Conservation (phyloP, 2,113 vertebrate genomes). For the Limanda limanda region DNA sequence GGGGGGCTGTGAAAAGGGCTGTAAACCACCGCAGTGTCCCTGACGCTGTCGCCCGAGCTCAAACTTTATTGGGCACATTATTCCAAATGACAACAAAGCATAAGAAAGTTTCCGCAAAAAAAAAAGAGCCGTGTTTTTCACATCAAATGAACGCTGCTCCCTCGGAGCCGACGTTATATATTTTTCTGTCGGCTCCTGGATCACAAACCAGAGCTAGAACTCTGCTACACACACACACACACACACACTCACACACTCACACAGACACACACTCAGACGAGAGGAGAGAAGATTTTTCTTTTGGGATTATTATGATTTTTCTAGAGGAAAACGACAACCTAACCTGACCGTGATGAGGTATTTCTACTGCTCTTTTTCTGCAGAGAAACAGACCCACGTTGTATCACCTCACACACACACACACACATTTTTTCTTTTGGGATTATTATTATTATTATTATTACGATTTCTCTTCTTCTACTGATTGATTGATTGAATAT, state of each 20-base stretch:
- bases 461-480: no score
- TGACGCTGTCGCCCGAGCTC: conserved; percentile 35
- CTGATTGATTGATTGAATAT: no score
- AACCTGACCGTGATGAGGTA: not conserved
- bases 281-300: conserved; percentile 19
- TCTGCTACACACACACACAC: conserved; percentile 25
- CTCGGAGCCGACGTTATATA: conserved; percentile 36
- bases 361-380: not conserved
- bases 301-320: not conserved
- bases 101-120: conserved; percentile 45
- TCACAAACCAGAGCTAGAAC: conserved; percentile 61
- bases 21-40: conserved; percentile 38
- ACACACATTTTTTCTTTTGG: no score
- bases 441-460: no score
- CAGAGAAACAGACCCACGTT: not conserved
- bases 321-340: conserved; percentile 13
- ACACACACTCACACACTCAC: conserved; percentile 9
- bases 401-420: not conserved
- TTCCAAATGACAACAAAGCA: conserved; percentile 54
- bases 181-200: conserved; percentile 57
- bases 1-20: conserved; percentile 39
- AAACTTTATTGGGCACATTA: conserved; percentile 59
- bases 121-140: conserved; percentile 33
- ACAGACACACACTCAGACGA: conserved; percentile 25
- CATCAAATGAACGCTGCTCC: conserved; percentile 57